Evolutionary conservation across 2,888 invertebrate species (phyloP), one percentile per base, ranked within the genome.

Genomic region (Helobdella robusta): DNA sequence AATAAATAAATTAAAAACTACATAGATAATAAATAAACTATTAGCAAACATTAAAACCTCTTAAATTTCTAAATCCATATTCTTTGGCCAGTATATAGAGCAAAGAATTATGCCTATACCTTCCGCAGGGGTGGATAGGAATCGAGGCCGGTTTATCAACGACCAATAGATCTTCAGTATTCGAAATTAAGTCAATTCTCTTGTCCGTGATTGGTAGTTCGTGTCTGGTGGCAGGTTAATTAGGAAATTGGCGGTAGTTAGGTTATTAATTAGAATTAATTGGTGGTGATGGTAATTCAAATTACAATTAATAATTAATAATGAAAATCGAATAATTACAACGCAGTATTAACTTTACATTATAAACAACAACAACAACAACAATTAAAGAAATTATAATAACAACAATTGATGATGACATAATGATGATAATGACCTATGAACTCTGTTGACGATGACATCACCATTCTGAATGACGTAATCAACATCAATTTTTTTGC

Each of bases 91-190:
- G 84, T 75, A 97, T 94, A 80, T 91, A 93, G 65, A 91, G 89
- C 70, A 98, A 89, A 6, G 94, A 92, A 82, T 98, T 98, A 83
- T 94, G 91, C 64, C 94, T 85, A 82, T 97, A 99, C 76, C 95
- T 64, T 68, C 98, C 98, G 80, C 97, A 97, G 2, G 97, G 95
- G 81, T 98, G 97, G 68, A 94, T 92, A 83, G 95, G 97, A 85
- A 97, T 92, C 83, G 95, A 95, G 83, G 93, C 90, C 82, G 97
- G 95, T 87, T 97, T 97, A 87, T 97, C 92, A 84, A 97, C 91
- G 84, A 98, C 97, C 84, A 98, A 88, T 84, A 97, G 86, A 85
- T 98, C 93, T 83, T 94, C 91, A 84, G 91, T 92, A 86, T 94
- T 90, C 84, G 90, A 89, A 81, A 98, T 88, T 84, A 98, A 89